These are phyloP conservation scores for Crocallis elinguaria DNA, from an alignment of 2,888 invertebrate species.

Conservation along the genomic window DNA sequence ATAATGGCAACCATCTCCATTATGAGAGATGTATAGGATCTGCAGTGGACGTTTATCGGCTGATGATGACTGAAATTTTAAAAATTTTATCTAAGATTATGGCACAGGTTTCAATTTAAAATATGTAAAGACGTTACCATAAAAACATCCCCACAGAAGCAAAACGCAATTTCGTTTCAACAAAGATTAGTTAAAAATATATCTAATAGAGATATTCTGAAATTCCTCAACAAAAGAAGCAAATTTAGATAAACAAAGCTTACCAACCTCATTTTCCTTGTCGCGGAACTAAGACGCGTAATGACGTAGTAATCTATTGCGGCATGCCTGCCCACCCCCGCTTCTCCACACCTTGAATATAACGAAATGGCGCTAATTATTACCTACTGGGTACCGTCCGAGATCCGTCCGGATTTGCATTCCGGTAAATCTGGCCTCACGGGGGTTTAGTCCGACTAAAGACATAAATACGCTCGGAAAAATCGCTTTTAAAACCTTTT, in stretches of 20 bases:
- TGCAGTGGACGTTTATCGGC: too few species aligned
- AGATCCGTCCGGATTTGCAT: constrained; percentile 56
- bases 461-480: constrained; percentile 55
- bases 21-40: too few species aligned
- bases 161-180: too few species aligned
- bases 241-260: constrained; percentile 18
- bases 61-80: too few species aligned
- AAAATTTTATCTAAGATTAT: too few species aligned
- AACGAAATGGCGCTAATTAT: constrained; percentile 57
- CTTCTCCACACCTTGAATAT: constrained; percentile 30
- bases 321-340: background rate
- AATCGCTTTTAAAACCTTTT: constrained; percentile 51
- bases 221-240: constrained; percentile 1
- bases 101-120: too few species aligned
- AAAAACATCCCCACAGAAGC: too few species aligned
- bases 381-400: constrained; percentile 14
- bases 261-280: constrained; percentile 12
- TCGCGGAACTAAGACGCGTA: constrained; percentile 20
- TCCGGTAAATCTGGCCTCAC: constrained; percentile 53
- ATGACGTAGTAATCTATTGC: constrained; percentile 26
- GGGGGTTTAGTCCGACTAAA: constrained; percentile 50
- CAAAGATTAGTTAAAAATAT: too few species aligned
- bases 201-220: background rate
- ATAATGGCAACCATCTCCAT: too few species aligned
- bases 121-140: too few species aligned